A percentile compares a stretch with the other conserved stretches of the same genome.
phyloP scores from a whole-genome alignment of 2,888 invertebrate genomes.

The Netelia melanura region DNA sequence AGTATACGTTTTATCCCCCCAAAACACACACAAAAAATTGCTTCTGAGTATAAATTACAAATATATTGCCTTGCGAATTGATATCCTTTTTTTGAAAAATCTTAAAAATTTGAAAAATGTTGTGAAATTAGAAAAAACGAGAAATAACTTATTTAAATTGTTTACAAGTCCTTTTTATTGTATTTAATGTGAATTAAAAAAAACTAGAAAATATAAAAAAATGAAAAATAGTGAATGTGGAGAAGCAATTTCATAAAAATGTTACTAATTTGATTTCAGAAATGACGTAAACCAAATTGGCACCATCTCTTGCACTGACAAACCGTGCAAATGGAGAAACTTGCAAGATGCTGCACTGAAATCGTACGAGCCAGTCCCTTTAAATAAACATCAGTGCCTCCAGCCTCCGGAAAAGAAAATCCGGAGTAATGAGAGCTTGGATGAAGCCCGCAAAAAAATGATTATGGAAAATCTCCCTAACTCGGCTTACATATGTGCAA shows the following conservation, averaged over 20 bases:
- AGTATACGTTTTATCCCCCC: neutral
- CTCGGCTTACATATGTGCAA: conserved; percentile 23
- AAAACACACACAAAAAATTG: too few relatives aligned
- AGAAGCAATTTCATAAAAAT: conserved; percentile 1
- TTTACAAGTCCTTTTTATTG: too few relatives aligned
- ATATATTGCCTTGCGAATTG: too few relatives aligned
- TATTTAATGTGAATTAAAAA: too few relatives aligned
- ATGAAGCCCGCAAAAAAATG: conserved; percentile 16
- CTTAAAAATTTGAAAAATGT: too few relatives aligned
- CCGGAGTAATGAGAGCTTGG: conserved; percentile 12
- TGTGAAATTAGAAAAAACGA: too few relatives aligned
- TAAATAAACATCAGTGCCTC: conserved; percentile 60
- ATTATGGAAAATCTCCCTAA: conserved; percentile 18
- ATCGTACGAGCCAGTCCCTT: conserved; percentile 43
- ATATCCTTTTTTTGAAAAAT: too few relatives aligned
- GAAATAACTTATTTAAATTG: too few relatives aligned
- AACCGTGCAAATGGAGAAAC: conserved; percentile 60
- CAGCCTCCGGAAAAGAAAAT: conserved; percentile 17
- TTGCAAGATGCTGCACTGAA: conserved; percentile 42
- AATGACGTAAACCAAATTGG: conserved; percentile 31
- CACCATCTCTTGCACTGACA: conserved; percentile 59
- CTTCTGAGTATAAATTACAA: too few relatives aligned
- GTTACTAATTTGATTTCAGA: conserved; percentile 12
- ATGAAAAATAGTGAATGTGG: conserved; percentile 28
- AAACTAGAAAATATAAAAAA: too few relatives aligned